Evolutionary conservation across 2,888 invertebrate genomes (phyloP).

Genomic region (Silvanus unidentatus): DNA sequence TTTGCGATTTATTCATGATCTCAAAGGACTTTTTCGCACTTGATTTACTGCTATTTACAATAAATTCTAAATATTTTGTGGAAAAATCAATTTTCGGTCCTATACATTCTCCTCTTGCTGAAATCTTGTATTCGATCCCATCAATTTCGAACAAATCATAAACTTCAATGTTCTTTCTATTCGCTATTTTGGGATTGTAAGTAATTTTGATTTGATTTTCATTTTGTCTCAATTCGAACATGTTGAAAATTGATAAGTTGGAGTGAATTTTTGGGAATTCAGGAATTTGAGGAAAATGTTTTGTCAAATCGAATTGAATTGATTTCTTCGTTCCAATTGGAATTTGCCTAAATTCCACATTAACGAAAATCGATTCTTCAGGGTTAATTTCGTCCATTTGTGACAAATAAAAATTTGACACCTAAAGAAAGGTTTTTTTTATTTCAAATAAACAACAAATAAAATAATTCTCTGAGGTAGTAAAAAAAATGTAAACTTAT

Average conservation of each 20-base stretch:
- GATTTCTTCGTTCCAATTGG: too few species aligned
- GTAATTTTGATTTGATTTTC: slow-evolving; percentile 29
- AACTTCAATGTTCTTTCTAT: slow-evolving; percentile 32
- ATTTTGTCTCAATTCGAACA: neutral
- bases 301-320: too few species aligned
- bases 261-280: too few species aligned
- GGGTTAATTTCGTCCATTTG: too few species aligned
- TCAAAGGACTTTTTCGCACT: slow-evolving; percentile 30
- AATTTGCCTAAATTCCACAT: too few species aligned
- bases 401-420: too few species aligned
- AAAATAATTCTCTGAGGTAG: slow-evolving; percentile 17
- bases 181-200: slow-evolving; percentile 37
- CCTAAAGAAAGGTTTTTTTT: too few species aligned
- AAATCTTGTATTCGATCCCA: slow-evolving; percentile 24
- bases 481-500: slow-evolving; percentile 11
- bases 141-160: too few species aligned
- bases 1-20: slow-evolving; percentile 36
- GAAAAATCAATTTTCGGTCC: slow-evolving; percentile 21
- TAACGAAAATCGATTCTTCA: too few species aligned
- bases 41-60: slow-evolving; percentile 10
- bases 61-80: slow-evolving; percentile 18
- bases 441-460: slow-evolving; percentile 16
- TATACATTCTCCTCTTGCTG: slow-evolving; percentile 31
- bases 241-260: too few species aligned
- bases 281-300: too few species aligned